Percentiles rank a stretch among this genome's conserved stretches.
Evolutionary conservation across 2,113 vertebrate species (phyloP).

Genomic region (Enhydra lutris): DNA sequence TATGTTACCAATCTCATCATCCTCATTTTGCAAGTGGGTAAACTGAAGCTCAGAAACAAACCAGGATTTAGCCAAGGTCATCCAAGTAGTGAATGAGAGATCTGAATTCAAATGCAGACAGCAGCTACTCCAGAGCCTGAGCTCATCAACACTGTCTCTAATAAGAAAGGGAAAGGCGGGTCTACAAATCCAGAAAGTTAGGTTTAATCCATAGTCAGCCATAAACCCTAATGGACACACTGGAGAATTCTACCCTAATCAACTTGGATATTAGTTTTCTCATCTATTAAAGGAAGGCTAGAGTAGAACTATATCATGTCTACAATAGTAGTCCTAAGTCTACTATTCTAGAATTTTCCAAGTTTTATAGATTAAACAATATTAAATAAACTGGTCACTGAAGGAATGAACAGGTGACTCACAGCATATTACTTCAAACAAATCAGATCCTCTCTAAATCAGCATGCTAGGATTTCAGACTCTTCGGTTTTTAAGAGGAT

Average conservation of each 20-base stretch:
- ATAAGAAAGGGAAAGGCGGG: neutral
- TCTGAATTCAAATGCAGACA: neutral
- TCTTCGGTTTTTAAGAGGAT: constrained; percentile 38
- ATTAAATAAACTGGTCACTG: neutral
- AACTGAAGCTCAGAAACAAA: neutral
- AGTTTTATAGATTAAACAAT: neutral
- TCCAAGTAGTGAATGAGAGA: neutral
- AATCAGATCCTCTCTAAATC: neutral
- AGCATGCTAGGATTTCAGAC: constrained; percentile 37
- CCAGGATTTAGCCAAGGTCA: neutral
- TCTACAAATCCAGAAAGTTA: neutral
- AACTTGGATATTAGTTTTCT: neutral
- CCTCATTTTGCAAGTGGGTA: neutral
- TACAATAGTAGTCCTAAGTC: neutral
- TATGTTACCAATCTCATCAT: neutral
- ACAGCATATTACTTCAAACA: constrained; percentile 50
- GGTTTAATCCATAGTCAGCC: neutral
- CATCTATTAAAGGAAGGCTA: neutral
- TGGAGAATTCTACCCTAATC: neutral
- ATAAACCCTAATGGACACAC: neutral
- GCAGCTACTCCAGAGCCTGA: neutral
- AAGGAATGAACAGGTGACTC: neutral
- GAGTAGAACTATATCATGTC: neutral
- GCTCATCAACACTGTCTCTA: neutral
- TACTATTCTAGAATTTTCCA: neutral